Conservation (phyloP, 2,113 vertebrate species). For the Lucifuga dentata region DNA sequence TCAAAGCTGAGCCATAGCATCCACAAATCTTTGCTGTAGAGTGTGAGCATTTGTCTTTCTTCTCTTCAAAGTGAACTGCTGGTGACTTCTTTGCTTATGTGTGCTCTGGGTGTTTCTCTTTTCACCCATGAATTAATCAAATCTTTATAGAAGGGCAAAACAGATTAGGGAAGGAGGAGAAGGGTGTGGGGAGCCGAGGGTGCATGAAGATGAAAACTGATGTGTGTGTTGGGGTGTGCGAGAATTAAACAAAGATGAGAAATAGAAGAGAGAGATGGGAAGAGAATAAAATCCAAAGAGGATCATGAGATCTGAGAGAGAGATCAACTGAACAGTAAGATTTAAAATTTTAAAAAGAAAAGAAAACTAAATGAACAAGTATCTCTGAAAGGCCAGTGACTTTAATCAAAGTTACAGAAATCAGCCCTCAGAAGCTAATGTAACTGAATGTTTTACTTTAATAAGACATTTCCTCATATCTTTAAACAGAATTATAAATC, state of each 20-base stretch:
- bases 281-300: background rate
- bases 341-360: background rate
- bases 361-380: background rate
- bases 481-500: no score
- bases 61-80: slow-evolving; percentile 43
- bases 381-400: background rate
- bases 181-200: background rate
- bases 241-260: background rate
- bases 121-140: slow-evolving; percentile 37
- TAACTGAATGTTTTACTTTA: background rate
- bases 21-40: slow-evolving; percentile 21
- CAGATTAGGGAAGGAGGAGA: background rate
- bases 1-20: background rate
- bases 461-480: background rate
- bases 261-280: background rate
- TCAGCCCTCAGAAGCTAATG: slow-evolving; percentile 10
- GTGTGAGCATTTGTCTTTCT: slow-evolving; percentile 14
- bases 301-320: background rate
- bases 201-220: slow-evolving; percentile 9
- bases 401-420: background rate
- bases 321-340: background rate
- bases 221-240: background rate
- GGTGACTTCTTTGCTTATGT: slow-evolving; percentile 28
- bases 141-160: slow-evolving; percentile 27
- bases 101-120: slow-evolving; percentile 21